Evolutionary conservation across 2,888 invertebrate genomes (phyloP), one percentile per base, ranked within the genome.

Genomic region (Drosophila mayaguana): DNA sequence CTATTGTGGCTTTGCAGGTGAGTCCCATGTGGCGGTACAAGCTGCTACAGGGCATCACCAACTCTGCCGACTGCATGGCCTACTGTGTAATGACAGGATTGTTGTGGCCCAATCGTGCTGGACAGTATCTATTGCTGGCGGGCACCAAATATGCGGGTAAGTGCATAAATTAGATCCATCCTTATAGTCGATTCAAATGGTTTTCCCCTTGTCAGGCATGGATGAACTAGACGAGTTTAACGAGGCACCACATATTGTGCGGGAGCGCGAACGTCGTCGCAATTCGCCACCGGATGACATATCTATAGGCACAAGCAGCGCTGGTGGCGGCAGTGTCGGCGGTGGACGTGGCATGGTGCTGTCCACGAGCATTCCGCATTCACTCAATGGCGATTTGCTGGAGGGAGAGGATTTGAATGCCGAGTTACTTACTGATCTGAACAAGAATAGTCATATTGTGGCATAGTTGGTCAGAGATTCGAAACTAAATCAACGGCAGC

Each of bases 1-100:
- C 98, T 63, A 95, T 99, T 61, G 96, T 99, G 81, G 97, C 98
- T 14, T 94, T 98, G 62, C 97, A 98, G 93, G 96, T 99, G 62
- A 98, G 98, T 72, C 96, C 98, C 50, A 94, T 99, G 87, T 99
- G 98, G 98, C 95, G 98, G 93, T 97, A 97, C 93, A 99, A 99
- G 93, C 95, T 99, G 89, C 94, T 99, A 68, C 94, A 98, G 90
- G 98, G 98, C 89, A 98, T 99, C 89, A 98, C 97, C 25, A 98
- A 98, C 92, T 97, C 98, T 1, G 98, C 98, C 1, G 98, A 99
- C 92, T 97, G 98, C 92, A 94, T 98, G 87, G 98, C 98, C 1
- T 98, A 97, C 92, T 97, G 97, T 85, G 97, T 98, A 42, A 97
- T 99, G 96, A 96, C 98, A 0, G 98, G 99, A 92, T 94, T 99